phyloP scores from a whole-genome alignment of 2,797 vertebrate genomes.

The Acrossocheilus wenchowensis region DNA sequence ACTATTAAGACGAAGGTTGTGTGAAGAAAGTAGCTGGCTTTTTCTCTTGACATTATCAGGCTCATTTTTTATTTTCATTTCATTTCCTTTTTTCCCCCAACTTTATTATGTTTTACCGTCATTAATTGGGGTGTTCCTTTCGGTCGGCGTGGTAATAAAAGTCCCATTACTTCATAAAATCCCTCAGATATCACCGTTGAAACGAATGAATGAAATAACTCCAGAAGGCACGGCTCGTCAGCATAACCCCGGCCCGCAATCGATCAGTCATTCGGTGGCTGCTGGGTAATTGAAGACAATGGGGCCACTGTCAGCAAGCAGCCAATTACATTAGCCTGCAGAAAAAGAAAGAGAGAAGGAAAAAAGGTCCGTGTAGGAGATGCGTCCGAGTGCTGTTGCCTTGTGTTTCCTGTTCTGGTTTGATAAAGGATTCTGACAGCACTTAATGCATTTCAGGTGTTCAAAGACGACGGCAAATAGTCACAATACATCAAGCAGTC shows the following conservation, averaged over 20 bases:
- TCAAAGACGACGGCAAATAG: slow-evolving; percentile 45
- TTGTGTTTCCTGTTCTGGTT: slow-evolving; percentile 35
- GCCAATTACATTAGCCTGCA: slow-evolving; percentile 39
- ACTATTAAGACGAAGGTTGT: neutral
- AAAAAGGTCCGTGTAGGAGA: slow-evolving; percentile 22
- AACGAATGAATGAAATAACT: slow-evolving; percentile 35
- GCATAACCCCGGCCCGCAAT: slow-evolving; percentile 30
- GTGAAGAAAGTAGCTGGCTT: slow-evolving; percentile 1
- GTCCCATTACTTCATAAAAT: slow-evolving; percentile 32
- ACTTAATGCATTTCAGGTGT: slow-evolving; percentile 50
- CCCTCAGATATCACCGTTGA: slow-evolving; percentile 19
- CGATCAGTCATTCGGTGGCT: slow-evolving; percentile 48
- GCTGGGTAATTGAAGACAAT: slow-evolving; percentile 47
- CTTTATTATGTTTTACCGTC: slow-evolving; percentile 1
- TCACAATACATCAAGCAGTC: slow-evolving; percentile 31
- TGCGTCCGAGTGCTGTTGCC: slow-evolving; percentile 6
- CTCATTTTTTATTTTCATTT: neutral
- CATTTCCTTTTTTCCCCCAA: neutral
- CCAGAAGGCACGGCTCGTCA: slow-evolving; percentile 29
- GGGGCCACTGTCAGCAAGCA: slow-evolving; percentile 38
- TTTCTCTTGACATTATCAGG: neutral
- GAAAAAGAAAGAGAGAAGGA: slow-evolving; percentile 26
- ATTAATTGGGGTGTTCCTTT: slow-evolving; percentile 15
- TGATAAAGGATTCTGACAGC: slow-evolving; percentile 51
- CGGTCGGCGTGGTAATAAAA: slow-evolving; percentile 7